Base-by-base conservation (phyloP, 2,113 vertebrate genomes). In the Festucalex cinctus region DNA sequence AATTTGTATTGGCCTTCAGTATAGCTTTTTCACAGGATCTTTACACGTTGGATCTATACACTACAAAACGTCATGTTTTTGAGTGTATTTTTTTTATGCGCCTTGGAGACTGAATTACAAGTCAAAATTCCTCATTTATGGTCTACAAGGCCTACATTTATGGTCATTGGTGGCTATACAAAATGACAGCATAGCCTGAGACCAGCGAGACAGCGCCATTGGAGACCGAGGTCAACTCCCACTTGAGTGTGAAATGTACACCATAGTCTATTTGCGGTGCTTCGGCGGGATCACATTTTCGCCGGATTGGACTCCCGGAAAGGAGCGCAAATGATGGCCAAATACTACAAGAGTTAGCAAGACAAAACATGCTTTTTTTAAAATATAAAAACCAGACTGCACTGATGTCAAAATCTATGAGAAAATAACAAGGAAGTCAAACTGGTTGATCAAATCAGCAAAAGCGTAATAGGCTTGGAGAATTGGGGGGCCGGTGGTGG, bases 161-260 rank as follows among this genome's bases (percentile, higher is more conserved):
- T 16, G 41, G 32, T 41, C 43, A n/a, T n/a, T n/a, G n/a, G n/a
- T n/a, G n/a, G 12, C 6, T n/a, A 67, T 2, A 14, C 1, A 46
- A 17, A 56, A 3, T 41, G 51, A 62, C 43, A 2, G 20, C 39
- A 13, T 22, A 22, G 69, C 43, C 57, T 58, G 53, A 70, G 63
- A 51, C 48, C 58, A 64, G 43, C 56, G 14, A 2, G 58, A 35
- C 22, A 44, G 20, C 2, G 36, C 75, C 65, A 82, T 43, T 6
- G 6, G 54, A 71, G 63, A 77, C 56, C 37, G 8, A 61, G 61
- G 65, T 57, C 57, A 51, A 73, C 60, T 77, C 73, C 51, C 1
- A 3, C 81, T 83, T 77, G 64, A 53, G 49, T 53, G 74, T 70
- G 81, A 78, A 80, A 84, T 19, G 1, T 1, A 80, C 71, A 80